Conservation (phyloP, 1,140 invertebrate genomes). For the Tribolium castaneum region DNA sequence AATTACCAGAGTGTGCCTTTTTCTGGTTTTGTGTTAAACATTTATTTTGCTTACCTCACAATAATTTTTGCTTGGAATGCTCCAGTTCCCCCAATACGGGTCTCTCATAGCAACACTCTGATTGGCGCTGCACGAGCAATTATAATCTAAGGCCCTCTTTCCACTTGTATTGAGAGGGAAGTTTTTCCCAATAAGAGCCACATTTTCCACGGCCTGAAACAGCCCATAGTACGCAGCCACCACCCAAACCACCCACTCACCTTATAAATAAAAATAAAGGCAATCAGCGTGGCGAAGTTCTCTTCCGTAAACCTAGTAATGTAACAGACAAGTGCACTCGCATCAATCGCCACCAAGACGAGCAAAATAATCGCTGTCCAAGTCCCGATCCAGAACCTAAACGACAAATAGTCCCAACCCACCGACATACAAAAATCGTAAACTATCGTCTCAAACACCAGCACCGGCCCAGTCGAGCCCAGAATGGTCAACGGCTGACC, state of each 20-base stretch:
- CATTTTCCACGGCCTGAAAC: conserved; percentile 85
- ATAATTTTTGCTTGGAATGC: conserved; percentile 70
- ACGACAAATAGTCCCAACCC: conserved; percentile 91
- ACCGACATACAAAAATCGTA: conserved; percentile 93
- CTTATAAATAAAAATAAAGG: conserved; percentile 99
- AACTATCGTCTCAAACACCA: conserved; percentile 98
- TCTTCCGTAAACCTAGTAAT: conserved; percentile 99
- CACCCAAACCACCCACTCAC: conserved; percentile 66
- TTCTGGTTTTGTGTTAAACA: background rate
- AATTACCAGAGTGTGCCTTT: too few relatives aligned
- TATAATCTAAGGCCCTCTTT: conserved; percentile 66
- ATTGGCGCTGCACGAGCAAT: conserved; percentile 75
- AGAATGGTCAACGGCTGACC: conserved; percentile 98
- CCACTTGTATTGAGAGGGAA: conserved; percentile 74
- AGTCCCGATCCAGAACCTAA: conserved; percentile 93
- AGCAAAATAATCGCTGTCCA: conserved; percentile 92
- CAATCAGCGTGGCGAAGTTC: conserved; percentile 98
- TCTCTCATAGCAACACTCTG: conserved; percentile 58
- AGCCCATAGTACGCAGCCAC: background rate
- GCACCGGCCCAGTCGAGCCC: conserved; percentile 96
- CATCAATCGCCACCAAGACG: conserved; percentile 93
- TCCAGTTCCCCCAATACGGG: conserved; percentile 69
- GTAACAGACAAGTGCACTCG: conserved; percentile 97
- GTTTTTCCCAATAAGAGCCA: conserved; percentile 83
- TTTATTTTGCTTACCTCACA: conserved; percentile 67